These are phyloP conservation scores for Desoria tigrina DNA, from an alignment of 2,888 invertebrate genomes.

Conservation along the genomic window DNA sequence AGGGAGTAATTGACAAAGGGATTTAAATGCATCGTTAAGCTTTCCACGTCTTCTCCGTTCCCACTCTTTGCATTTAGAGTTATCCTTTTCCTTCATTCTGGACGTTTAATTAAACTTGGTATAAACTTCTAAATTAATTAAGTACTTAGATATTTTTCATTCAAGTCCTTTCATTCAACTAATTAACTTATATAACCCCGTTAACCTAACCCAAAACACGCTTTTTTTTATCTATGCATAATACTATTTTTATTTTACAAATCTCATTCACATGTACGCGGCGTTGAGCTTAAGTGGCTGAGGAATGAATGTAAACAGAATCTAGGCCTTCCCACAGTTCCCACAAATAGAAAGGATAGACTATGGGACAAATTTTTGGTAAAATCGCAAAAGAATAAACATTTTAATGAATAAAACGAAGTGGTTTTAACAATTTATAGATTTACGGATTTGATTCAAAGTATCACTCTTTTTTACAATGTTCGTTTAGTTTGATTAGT, in stretches of 20 bases:
- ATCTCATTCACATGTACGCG: conserved; percentile 9
- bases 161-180: neutral
- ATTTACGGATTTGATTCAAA: too few relatives aligned
- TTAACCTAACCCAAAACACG: too few relatives aligned
- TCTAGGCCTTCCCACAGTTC: conserved; percentile 16
- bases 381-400: too few relatives aligned
- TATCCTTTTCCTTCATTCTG: conserved; percentile 42
- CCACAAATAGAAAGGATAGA: conserved; percentile 27
- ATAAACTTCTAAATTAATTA: neutral
- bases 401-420: too few relatives aligned
- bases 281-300: conserved; percentile 2
- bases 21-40: conserved; percentile 51
- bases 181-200: neutral
- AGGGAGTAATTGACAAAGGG: conserved; percentile 48
- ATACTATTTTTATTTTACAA: too few relatives aligned
- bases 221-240: too few relatives aligned
- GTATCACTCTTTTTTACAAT: too few relatives aligned
- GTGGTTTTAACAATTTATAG: too few relatives aligned
- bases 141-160: neutral
- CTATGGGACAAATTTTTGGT: too few relatives aligned
- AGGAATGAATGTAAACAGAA: neutral
- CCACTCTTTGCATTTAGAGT: conserved; percentile 48
- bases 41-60: conserved; percentile 47
- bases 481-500: too few relatives aligned
- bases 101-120: neutral